phyloP scores from a whole-genome alignment of 2,888 invertebrate genomes.

The Apotomis betuletana region DNA sequence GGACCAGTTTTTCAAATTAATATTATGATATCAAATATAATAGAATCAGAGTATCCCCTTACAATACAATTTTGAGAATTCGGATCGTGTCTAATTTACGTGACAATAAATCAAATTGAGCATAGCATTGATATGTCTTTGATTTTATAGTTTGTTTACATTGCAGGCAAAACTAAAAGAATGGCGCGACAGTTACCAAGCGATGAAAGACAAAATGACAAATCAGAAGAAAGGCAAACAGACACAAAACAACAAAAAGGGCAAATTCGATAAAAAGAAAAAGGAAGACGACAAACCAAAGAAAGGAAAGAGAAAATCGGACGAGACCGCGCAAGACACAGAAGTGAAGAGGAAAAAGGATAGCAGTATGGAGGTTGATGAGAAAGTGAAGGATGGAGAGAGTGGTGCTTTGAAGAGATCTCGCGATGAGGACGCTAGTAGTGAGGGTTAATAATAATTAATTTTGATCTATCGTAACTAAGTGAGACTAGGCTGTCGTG shows the following conservation, averaged over 20 bases:
- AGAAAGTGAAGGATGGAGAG: constrained; percentile 53
- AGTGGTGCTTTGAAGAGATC: constrained; percentile 66
- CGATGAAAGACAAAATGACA: constrained; percentile 74
- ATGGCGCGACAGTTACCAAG: constrained; percentile 74
- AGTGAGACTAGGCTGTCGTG: no score
- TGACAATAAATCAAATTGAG: no score
- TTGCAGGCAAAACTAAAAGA: constrained; percentile 67
- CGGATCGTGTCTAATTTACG: no score
- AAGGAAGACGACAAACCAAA: constrained; percentile 58
- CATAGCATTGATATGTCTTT: neutral
- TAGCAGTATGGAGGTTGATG: constrained; percentile 56
- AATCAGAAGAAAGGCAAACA: constrained; percentile 68
- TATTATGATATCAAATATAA: no score
- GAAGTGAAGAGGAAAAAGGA: constrained; percentile 70
- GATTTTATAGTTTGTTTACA: neutral
- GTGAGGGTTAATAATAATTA: constrained; percentile 45
- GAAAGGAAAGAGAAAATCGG: constrained; percentile 65
- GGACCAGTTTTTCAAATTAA: no score
- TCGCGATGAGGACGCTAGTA: constrained; percentile 55
- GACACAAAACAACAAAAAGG: constrained; percentile 62
- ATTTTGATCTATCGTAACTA: no score
- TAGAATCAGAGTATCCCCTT: no score
- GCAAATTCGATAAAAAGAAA: constrained; percentile 63
- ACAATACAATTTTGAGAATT: no score
- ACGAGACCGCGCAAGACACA: constrained; percentile 51